These are phyloP conservation scores for Dinomys branickii DNA, from an alignment of 2,113 vertebrate genomes.

Conservation along the genomic window DNA sequence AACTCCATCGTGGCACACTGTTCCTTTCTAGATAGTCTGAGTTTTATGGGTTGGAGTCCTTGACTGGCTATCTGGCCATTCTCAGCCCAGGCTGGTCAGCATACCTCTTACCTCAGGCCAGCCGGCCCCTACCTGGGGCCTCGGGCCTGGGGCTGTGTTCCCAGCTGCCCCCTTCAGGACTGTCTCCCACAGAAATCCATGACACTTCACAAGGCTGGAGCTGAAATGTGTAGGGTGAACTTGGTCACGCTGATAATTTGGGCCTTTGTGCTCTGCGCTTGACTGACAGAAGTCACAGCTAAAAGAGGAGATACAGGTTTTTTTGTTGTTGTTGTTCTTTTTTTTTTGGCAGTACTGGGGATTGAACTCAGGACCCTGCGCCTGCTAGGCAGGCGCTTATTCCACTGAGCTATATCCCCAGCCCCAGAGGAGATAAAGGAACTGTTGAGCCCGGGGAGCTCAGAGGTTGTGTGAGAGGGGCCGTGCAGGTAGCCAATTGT, in stretches of 20 bases:
- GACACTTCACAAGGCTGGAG: neutral
- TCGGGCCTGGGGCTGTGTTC: neutral
- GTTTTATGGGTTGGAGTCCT: neutral
- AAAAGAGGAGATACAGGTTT: constrained; percentile 28
- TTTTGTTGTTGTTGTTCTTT: no score
- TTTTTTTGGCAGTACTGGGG: no score
- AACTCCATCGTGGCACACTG: neutral
- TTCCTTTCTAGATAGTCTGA: neutral
- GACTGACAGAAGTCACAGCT: constrained; percentile 57
- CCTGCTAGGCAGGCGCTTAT: no score
- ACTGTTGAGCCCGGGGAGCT: neutral
- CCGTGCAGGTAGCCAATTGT: neutral
- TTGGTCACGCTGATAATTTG: constrained; percentile 51
- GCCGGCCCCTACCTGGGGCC: neutral
- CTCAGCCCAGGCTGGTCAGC: neutral
- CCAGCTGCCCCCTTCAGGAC: neutral
- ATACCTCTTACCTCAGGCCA: no score
- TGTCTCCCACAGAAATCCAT: neutral
- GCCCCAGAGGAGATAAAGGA: constrained; percentile 13
- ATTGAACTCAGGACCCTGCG: no score
- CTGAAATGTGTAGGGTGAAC: constrained; percentile 37
- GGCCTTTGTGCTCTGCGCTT: neutral
- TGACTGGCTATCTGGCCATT: neutral
- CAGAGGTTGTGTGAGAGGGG: neutral
- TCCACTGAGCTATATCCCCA: no score